These are phyloP conservation scores for Plebejus melissa DNA, from an alignment of 2,888 invertebrate genomes.

Conservation along the genomic window DNA sequence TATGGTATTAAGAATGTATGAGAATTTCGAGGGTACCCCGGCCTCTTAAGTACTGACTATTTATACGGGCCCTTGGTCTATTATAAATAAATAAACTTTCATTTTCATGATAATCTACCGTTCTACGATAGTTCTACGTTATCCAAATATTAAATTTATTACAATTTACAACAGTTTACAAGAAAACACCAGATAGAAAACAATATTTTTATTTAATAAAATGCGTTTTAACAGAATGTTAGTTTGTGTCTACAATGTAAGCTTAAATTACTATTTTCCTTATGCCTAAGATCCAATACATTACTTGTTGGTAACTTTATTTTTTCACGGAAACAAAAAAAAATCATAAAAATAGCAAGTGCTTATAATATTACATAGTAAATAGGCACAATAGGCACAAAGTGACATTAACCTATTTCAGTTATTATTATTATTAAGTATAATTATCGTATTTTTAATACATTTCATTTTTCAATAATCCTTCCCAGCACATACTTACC, in stretches of 20 bases:
- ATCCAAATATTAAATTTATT: no score
- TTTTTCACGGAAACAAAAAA: not conserved
- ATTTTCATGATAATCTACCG: no score
- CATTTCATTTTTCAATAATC: not conserved
- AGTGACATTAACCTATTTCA: not conserved
- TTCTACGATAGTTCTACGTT: no score
- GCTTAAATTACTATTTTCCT: conserved; percentile 12
- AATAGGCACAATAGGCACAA: not conserved
- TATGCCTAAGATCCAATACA: not conserved
- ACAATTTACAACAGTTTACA: no score
- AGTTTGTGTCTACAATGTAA: conserved; percentile 6
- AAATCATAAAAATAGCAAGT: not conserved
- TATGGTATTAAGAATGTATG: no score
- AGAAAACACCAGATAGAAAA: not conserved
- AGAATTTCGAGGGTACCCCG: no score
- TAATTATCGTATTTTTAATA: not conserved
- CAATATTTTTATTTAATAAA: not conserved
- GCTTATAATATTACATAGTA: not conserved
- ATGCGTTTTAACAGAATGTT: conserved; percentile 27
- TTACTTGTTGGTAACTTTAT: conserved; percentile 3
- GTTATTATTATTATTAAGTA: not conserved
- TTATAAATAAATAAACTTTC: no score
- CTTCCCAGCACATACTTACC: not conserved
- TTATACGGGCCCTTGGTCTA: not conserved
- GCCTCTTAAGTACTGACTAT: no score